Base-by-base conservation (phyloP, 30 jellyfish, hydroid and myxozoan genomes). In the Clytia hemisphaerica region DNA sequence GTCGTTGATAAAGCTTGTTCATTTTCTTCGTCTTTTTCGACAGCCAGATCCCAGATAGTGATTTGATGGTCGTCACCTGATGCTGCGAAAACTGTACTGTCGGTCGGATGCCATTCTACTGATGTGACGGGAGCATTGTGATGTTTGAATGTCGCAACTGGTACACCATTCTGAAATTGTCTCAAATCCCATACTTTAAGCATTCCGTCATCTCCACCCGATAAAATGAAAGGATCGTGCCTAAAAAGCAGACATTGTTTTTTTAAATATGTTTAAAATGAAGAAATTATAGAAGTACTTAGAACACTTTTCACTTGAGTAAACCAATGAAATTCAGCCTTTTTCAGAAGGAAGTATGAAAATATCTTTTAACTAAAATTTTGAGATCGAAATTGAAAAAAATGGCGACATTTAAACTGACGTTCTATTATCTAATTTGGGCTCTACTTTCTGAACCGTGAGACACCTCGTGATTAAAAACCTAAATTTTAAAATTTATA, bases 121-220 rank as follows among this genome's bases (percentile, higher is more conserved):
- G 98, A 90, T 7, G 98, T 90, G 25, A 90, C 77, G 38, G 95
- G 94, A 31, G 94, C 94, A 32, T 71, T 82, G 92, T 90, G 98
- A 29, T 82, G 94, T 49, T 90, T 90, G 80, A 90, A 90, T 3
- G 93, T 82, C 22, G 98, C 98, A 12, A 90, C 95, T 1, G 98
- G 73, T 22, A 21, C 62, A 38, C 87, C 94, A 14, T 64, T 69
- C 42, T 82, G 92, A 31, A 90, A 67, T 60, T 83, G 95, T 5
- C 98, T 71, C 54, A 90, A 60, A 59, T 90, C 98, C 98, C 98
- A 90, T 2, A 90, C 92, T 45, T 81, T 90, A 21, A 90, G 65
- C 19, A 79, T 69, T 24, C 98, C 98, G 77, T 90, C 95, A 46
- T 90, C 98, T 2, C 94, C 95, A 7, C 98, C 98, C 55, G 98